Evolutionary conservation across 1,140 invertebrate species (phyloP), one percentile per base, ranked within the genome.

Genomic region (Zaprionus gabonicus): DNA sequence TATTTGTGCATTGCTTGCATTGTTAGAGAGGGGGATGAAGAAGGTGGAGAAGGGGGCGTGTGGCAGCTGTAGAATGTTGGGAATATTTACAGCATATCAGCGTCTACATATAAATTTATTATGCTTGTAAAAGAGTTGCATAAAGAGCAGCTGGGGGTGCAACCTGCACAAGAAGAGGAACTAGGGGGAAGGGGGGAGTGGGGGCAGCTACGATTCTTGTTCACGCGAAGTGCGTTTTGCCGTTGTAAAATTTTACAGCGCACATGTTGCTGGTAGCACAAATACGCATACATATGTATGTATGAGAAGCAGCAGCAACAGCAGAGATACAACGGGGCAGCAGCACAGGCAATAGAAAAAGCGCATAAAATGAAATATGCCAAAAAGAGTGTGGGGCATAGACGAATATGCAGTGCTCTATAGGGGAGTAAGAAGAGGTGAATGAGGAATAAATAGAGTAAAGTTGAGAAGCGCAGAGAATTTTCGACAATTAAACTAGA

Each of bases 71-170:
- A 28, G 31, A 49, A 51, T 31, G 59, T 15, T 20, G 44, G 78
- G 44, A 71, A 80, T 88, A 81, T 88, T 88, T 87, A 78, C 83
- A 66, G 60, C 80, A 70, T 59, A 82, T 81, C 73, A 80, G 75
- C 49, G 77, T 77, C 49, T 58, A 70, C 84, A 87, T 73, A 81
- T 79, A 79, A 84, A 90, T 81, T 88, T 88, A 84, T 81, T 88
- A 71, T 73, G 74, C 65, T 59, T 51, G 53, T 53, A 82, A 71
- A 71, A 77, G 60, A 76, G 51, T 82, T 82, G 79, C 64, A 79
- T 66, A 56, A 67, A 66, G 65, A 49, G 49, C 28, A 56, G 53
- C 27, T 25, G 53, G n/a, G 44, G 55, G 57, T 53, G 67, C n/a
- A 27, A 44, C 51, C 46, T 67, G 58, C 38, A 67, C 36, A 58